phyloP scores from a whole-genome alignment of 2,888 invertebrate genomes.

The Cyrtodaria siliqua region DNA sequence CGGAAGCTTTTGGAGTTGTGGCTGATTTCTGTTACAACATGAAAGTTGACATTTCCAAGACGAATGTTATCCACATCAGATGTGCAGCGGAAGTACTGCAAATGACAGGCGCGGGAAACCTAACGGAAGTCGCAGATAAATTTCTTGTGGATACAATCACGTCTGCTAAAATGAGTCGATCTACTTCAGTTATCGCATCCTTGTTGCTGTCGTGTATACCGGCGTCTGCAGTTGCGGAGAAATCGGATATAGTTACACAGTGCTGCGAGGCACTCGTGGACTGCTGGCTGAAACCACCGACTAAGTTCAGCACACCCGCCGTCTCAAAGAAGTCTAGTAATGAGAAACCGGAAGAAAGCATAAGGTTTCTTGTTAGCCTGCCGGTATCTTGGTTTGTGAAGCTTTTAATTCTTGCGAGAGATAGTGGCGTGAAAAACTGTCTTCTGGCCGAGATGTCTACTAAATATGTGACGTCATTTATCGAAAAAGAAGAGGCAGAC shows the following conservation, averaged over 20 bases:
- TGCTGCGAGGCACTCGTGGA: constrained; percentile 82
- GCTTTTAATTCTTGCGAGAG: constrained; percentile 73
- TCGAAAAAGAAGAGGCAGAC: constrained; percentile 62
- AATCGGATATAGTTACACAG: constrained; percentile 74
- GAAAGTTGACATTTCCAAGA: constrained; percentile 77
- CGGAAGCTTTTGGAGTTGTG: constrained; percentile 80
- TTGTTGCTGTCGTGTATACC: constrained; percentile 76
- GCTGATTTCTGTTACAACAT: constrained; percentile 85
- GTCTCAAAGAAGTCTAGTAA: constrained; percentile 60
- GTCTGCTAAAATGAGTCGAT: constrained; percentile 79
- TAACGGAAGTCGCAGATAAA: constrained; percentile 80
- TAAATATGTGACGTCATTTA: constrained; percentile 70
- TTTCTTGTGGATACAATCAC: constrained; percentile 80
- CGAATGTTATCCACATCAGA: constrained; percentile 80
- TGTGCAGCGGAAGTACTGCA: constrained; percentile 83
- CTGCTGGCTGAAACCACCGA: constrained; percentile 79
- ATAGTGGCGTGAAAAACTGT: constrained; percentile 72
- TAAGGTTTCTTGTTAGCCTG: constrained; percentile 67
- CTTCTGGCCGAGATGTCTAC: constrained; percentile 74
- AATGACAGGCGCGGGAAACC: constrained; percentile 82
- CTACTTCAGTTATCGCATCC: constrained; percentile 70
- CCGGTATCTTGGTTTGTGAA: constrained; percentile 80
- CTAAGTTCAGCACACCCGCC: constrained; percentile 70
- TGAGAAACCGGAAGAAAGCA: constrained; percentile 68
- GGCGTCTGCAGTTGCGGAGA: constrained; percentile 77